Evolutionary conservation across 2,113 vertebrate genomes (phyloP), one percentile per base, ranked within the genome.

Genomic region (Zosterops japonicus): DNA sequence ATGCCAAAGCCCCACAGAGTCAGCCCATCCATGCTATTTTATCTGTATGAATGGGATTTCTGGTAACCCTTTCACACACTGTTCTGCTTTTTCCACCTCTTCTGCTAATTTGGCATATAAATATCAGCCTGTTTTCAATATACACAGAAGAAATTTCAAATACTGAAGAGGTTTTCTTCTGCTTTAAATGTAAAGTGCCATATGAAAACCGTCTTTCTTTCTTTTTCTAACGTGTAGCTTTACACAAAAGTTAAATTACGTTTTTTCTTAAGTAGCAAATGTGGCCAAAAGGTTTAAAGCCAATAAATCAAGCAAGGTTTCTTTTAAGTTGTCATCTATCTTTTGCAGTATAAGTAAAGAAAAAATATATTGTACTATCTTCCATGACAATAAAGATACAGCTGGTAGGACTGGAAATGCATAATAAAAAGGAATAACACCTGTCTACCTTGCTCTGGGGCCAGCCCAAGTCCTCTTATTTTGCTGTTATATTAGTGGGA

Each of bases 211-310:
- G 39, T 49, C 42, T 88, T 88, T 89, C 22, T 50, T 42, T 83
- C 67, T 75, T 29, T 87, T 56, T 67, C 53, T 82, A 83, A 63
- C 80, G 28, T 31, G 15, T 86, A 39, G 93, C 53, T 94, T 93
- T 63, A 90, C 28, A 68, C 23, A 89, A 23, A 80, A 91, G 57
- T 83, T 80, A 94, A 94, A 78, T 83, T 11, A 70, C 41, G 71
- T 61, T 87, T 84, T 81, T 59, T 20, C 59, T 76, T 29, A 57
- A 68, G 83, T 94, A 91, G 52, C 22, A 9, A 90, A 83, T 65
- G n/a, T 67, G 49, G 65, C 81, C 82, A 95, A 96, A 96, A 88
- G 87, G 71, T 80, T 91, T 90, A 86, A 76, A 79, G 18, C 80
- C 74, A 82, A 65, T 89, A 95, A 97, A 95, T 94, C 96, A 96